Evolutionary conservation across 2,797 vertebrate species (phyloP).

Genomic region (Semotilus atromaculatus): DNA sequence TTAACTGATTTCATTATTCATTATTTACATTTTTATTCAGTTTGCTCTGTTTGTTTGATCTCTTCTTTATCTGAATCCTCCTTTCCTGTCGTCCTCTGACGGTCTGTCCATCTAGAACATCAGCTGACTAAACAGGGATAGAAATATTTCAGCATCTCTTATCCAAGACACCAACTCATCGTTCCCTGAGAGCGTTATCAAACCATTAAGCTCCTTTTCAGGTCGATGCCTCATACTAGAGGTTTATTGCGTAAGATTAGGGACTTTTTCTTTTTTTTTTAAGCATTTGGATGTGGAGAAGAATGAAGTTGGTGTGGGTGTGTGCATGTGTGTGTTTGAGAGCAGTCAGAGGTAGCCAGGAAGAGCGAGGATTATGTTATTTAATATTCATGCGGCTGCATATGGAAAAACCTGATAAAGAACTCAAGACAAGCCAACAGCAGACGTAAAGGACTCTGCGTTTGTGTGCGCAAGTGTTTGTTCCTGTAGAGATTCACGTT

Average conservation of each 20-base stretch:
- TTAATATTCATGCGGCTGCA: constrained; percentile 51
- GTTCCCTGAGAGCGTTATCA: constrained; percentile 33
- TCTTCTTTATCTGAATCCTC: not conserved
- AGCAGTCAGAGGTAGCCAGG: constrained; percentile 45
- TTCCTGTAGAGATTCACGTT: constrained; percentile 26
- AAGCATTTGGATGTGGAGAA: constrained; percentile 56
- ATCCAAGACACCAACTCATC: constrained; percentile 22
- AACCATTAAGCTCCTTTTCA: constrained; percentile 46
- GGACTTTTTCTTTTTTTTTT: not conserved
- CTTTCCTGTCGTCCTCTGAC: not conserved
- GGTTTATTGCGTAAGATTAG: constrained; percentile 42
- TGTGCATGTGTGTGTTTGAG: constrained; percentile 46
- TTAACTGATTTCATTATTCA: not conserved
- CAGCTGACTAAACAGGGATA: constrained; percentile 6
- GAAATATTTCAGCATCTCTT: constrained; percentile 4
- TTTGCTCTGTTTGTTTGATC: not conserved
- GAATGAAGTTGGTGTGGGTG: constrained; percentile 49
- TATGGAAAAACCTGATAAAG: constrained; percentile 55
- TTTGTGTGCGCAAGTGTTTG: constrained; percentile 18
- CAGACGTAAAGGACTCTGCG: constrained; percentile 21
- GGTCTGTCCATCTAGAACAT: constrained; percentile 4
- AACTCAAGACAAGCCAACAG: constrained; percentile 32
- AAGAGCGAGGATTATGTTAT: constrained; percentile 48
- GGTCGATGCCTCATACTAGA: constrained; percentile 38
- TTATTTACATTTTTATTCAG: not conserved